Conservation (phyloP, 2,888 invertebrate species). For the Pammene aurita region DNA sequence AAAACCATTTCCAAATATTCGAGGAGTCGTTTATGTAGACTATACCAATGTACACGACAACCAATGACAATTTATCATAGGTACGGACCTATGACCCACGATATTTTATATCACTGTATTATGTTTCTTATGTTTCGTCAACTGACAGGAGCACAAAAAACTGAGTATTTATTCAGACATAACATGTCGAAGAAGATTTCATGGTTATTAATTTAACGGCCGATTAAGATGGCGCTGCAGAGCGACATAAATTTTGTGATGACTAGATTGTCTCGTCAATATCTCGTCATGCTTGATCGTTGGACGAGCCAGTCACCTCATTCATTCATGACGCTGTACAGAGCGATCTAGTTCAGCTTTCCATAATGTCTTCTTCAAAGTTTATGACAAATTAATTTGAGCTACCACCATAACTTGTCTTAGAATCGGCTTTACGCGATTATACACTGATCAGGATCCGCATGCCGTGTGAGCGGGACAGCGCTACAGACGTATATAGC, state of each 20-base stretch:
- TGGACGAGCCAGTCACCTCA: not conserved
- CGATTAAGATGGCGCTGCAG: not conserved
- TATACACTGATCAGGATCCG: too few species aligned
- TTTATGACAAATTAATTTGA: not conserved
- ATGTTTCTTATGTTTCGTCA: not conserved
- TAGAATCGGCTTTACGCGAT: not conserved
- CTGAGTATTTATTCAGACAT: not conserved
- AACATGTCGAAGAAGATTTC: not conserved
- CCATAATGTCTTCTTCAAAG: not conserved
- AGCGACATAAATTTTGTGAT: not conserved
- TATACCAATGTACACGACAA: too few species aligned
- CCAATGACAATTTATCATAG: too few species aligned
- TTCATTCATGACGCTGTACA: not conserved
- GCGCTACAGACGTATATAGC: too few species aligned
- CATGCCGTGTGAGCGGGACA: too few species aligned
- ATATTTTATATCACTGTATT: too few species aligned
- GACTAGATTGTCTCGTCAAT: not conserved
- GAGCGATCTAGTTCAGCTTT: not conserved
- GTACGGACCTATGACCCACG: too few species aligned
- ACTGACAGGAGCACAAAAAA: not conserved
- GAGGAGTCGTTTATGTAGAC: too few species aligned
- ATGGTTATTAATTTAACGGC: not conserved
- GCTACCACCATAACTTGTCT: not conserved
- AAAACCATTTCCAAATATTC: not conserved
- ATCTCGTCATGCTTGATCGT: not conserved